Base-by-base conservation (phyloP, 2,888 invertebrate genomes). In the Orthonychiurus folsomi region DNA sequence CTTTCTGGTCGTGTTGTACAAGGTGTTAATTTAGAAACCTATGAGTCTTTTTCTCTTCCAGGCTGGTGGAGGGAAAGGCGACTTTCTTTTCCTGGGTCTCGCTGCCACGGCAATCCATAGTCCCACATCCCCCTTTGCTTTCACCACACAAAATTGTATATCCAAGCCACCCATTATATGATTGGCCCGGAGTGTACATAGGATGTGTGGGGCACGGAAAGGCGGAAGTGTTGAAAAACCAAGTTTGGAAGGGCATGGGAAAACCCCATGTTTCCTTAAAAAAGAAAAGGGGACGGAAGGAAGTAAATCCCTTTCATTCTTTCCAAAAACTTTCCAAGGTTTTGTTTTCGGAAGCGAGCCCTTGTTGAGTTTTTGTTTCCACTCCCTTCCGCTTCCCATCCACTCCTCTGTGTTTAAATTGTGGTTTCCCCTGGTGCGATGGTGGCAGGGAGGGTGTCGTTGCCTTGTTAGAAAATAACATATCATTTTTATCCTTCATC, bases 401-500 rank as follows among this genome's bases (percentile, higher is more conserved):
- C 37, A 15, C 15, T 37, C 37, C 5, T 5, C 15, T 37, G 9
- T 37, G 5, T 5, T 37, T 15, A 37, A 37, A 15, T 37, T 37
- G 5, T 37, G 37, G 5, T 37, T 37, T 37, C 37, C 37, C 37
- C 37, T 37, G 15, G 37, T 37, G 37, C 37, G 15, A 37, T 5
- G 5, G 15, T 37, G 15, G 37, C 9, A 37, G 37, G 15, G 37
- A 27, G 55, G 60, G 56, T 55, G 55, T 55, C 55, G 55, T 25
- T 61, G 55, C 56, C 25, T 56, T 61, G 48, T 61, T 27, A n/a
- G 26, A 59, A 20, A 60, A 62, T 63, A 67, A 67, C 64, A 67
- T 64, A 68, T 66, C 66, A 69, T 69, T 69, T 69, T 69, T 68
- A 69, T 68, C 66, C 64, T 66, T 68, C 63, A 69, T 27, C 21